A percentile compares a stretch with the other conserved stretches of the same genome.
Conservation (phyloP, 2,888 invertebrate genomes). For the Erebia epiphron region DNA sequence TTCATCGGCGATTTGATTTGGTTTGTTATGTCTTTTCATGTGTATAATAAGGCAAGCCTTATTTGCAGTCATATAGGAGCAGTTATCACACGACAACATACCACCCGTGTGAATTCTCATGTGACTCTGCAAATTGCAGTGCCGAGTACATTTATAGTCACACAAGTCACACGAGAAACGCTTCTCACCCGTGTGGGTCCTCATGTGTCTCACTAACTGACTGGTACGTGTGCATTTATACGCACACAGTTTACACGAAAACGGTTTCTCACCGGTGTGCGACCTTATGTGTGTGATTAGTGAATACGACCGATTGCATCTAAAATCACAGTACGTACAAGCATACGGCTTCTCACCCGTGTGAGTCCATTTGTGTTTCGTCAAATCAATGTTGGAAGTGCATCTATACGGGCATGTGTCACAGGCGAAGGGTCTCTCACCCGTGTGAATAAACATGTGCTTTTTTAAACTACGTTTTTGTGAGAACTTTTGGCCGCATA, state of each 20-base stretch:
- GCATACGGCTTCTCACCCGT: slow-evolving; percentile 17
- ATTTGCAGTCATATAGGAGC: background rate
- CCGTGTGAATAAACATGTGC: background rate
- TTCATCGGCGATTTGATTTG: no score
- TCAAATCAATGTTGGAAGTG: background rate
- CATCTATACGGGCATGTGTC: background rate
- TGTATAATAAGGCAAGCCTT: background rate
- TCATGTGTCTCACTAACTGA: slow-evolving; percentile 16
- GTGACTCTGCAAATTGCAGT: background rate
- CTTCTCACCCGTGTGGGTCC: slow-evolving; percentile 11
- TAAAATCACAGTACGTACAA: slow-evolving; percentile 5
- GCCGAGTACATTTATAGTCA: slow-evolving; percentile 12
- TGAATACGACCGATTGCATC: background rate
- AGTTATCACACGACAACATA: background rate
- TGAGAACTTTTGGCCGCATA: background rate
- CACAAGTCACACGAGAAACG: slow-evolving; percentile 7
- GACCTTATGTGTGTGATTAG: slow-evolving; percentile 2
- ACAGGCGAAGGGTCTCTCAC: background rate
- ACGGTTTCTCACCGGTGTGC: slow-evolving; percentile 16
- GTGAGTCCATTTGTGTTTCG: slow-evolving; percentile 6
- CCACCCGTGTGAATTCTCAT: background rate
- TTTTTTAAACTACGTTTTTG: background rate
- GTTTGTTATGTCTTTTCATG: background rate
- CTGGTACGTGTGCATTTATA: background rate
- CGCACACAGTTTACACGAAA: slow-evolving; percentile 1